These are phyloP conservation scores for Argyra leucocephala DNA, from an alignment of 2,888 invertebrate genomes.

Conservation along the genomic window DNA sequence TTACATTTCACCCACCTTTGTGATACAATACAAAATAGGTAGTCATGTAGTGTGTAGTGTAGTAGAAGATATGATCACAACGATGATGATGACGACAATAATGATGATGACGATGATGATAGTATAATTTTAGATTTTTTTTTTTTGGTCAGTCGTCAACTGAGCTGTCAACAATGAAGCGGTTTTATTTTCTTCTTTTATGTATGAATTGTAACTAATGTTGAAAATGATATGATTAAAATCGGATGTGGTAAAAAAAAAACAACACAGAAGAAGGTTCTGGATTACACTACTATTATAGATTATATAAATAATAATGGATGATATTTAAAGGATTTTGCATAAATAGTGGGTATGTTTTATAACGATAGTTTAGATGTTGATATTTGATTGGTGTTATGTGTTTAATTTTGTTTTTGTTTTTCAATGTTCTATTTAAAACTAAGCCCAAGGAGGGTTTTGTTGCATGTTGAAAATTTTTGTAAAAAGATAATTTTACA, in stretches of 20 bases:
- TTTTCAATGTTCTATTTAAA: no score
- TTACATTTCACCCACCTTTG: background rate
- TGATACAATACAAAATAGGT: no score
- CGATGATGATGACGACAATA: background rate
- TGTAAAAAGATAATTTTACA: no score
- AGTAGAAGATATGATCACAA: background rate
- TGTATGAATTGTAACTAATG: background rate
- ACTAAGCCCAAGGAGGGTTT: no score
- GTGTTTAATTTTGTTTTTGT: no score
- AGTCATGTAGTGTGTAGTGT: background rate
- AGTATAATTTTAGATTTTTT: background rate
- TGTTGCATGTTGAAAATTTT: no score
- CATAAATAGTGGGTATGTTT: no score
- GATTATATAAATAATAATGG: no score
- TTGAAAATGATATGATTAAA: conserved; percentile 6
- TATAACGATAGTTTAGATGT: no score
- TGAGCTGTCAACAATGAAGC: background rate
- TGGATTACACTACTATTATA: background rate
- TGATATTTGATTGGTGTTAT: no score
- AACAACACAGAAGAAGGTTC: no score
- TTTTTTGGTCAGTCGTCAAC: conserved; percentile 6
- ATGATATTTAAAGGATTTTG: no score
- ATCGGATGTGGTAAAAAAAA: background rate
- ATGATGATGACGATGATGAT: background rate
- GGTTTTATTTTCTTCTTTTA: background rate